Conservation (phyloP, 2,113 vertebrate genomes). For the Oceanites oceanicus region DNA sequence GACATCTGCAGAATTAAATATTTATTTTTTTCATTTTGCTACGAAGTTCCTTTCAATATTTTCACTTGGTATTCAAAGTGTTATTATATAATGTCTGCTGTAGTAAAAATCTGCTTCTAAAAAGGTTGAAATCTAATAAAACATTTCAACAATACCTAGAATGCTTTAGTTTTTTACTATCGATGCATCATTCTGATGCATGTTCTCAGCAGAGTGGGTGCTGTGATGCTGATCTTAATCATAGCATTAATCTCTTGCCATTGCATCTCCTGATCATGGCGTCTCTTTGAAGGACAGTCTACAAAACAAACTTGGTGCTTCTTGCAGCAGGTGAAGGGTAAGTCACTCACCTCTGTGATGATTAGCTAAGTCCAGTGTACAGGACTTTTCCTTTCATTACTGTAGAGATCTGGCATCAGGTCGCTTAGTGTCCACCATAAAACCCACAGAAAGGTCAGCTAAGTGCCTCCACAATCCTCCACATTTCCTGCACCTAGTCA, state of each 20-base stretch:
- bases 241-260: not conserved
- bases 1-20: not conserved
- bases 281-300: not conserved
- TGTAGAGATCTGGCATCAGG: not conserved
- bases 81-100: not conserved
- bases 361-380: not conserved
- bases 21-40: not conserved
- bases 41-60: not conserved
- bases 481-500: not conserved
- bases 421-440: not conserved
- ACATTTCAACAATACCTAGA: not conserved
- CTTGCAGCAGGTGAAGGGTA: not conserved
- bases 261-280: not conserved
- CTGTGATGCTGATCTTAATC: not conserved
- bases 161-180: not conserved
- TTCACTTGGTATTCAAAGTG: not conserved
- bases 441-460: not conserved
- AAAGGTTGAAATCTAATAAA: not conserved
- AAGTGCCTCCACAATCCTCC: not conserved
- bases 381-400: not conserved
- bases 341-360: not conserved
- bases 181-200: not conserved
- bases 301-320: not conserved
- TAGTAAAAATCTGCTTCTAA: not conserved
- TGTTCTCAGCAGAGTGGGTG: not conserved